A percentile compares a stretch with the other conserved stretches of the same genome.
Conservation (phyloP, 2,113 vertebrate species). For the Gadus macrocephalus region DNA sequence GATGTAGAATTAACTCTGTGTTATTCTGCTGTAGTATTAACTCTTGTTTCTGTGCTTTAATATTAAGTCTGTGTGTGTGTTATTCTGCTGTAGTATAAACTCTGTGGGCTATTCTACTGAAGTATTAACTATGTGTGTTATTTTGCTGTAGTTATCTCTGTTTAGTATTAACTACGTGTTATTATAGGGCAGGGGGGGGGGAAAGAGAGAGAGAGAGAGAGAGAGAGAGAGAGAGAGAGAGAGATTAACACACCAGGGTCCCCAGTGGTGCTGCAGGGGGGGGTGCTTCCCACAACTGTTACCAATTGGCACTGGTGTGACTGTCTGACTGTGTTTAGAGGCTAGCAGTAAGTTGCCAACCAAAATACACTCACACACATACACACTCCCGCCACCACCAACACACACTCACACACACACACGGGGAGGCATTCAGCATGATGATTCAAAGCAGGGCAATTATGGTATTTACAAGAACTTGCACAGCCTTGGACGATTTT, state of each 20-base stretch:
- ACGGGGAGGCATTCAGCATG: conserved; percentile 65
- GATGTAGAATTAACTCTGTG: no score
- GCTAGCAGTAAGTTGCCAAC: conserved; percentile 76
- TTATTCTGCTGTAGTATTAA: no score
- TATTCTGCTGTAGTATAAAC: no score
- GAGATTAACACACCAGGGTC: conserved; percentile 30
- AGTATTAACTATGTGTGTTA: no score
- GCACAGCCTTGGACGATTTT: conserved; percentile 49
- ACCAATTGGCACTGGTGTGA: conserved; percentile 78
- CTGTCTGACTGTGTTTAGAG: conserved; percentile 51
- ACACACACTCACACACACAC: neutral
- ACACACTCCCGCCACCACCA: neutral
- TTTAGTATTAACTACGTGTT: conserved; percentile 66
- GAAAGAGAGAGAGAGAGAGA: conserved; percentile 41
- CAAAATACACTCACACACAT: conserved; percentile 72
- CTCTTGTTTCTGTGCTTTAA: no score
- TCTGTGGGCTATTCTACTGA: no score
- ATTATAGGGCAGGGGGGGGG: conserved; percentile 50
- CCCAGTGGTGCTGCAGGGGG: conserved; percentile 33
- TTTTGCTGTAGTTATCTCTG: conserved; percentile 43
- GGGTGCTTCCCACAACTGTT: conserved; percentile 80
- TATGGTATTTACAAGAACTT: conserved; percentile 74
- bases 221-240: conserved; percentile 48
- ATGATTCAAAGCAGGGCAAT: conserved; percentile 79
- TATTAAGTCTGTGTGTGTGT: no score